Base-by-base conservation (phyloP, 2,797 vertebrate genomes). In the Gymnoscopelus microlampas region DNA sequence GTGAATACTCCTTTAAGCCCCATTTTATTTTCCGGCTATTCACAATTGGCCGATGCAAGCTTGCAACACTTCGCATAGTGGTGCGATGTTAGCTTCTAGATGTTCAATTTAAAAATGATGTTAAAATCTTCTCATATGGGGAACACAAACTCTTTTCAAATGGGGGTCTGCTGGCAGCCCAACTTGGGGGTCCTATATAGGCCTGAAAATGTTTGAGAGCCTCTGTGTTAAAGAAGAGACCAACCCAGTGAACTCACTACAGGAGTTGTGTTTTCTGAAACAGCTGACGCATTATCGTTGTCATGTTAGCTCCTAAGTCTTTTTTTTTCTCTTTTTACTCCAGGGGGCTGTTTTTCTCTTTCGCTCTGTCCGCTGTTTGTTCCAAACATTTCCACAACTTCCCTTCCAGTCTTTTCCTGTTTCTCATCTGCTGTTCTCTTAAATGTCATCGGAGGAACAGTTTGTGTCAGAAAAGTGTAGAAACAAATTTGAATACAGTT, bases 231-330 rank as follows among this genome's bases (percentile, higher is more conserved):
- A 44, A 44, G 26, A 49, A 50, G 61, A 57, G 85, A 85, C 81
- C 73, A 68, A 63, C 71, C 14, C 56, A 54, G 26, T 57, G 67
- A 68, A 67, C 3, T 2, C 60, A 76, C 74, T 77, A 71, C 29
- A 24, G 48, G 59, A 35, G 48, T 48, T 56, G 24, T 35, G 54
- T 24, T 72, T 67, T 66, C 19, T 51, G 10, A 71, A 78, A 63
- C 68, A 78, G 50, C 67, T 49, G 60, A 74, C 15, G 23, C 60
- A 74, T 77, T 39, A 57, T 70, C 32, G 66, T 57, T 9, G 63
- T 59, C 70, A 69, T 50, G 63, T 71, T 64, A 47, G 8, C 26
- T 58, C 35, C 63, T 50, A 65, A 55, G 48, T 68, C 60, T 32
- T 50, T 69, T 71, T 68, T 78, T 64, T 24, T 71, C 48, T 66